These are phyloP conservation scores for Mionectes macconnelli DNA, from an alignment of 2,113 vertebrate species.

Conservation along the genomic window DNA sequence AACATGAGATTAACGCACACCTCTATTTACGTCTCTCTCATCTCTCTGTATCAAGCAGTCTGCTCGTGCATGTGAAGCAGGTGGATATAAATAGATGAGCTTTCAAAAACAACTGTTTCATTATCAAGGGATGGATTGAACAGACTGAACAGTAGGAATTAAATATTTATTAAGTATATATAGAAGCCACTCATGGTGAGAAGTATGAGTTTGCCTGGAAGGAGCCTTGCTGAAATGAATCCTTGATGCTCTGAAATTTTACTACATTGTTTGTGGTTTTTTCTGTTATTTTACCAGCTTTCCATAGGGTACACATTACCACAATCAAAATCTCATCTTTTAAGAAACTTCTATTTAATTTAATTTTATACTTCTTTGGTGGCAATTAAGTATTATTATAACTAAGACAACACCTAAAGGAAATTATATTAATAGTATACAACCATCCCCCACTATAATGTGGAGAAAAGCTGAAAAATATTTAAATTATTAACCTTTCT, in stretches of 20 bases:
- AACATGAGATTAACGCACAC: background rate
- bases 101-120: constrained; percentile 49
- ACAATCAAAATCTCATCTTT: background rate
- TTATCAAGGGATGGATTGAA: constrained; percentile 21
- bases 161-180: constrained; percentile 40
- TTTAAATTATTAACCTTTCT: background rate
- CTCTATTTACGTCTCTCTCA: constrained; percentile 27
- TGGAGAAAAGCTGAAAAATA: background rate
- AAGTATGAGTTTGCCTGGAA: background rate
- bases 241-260: background rate
- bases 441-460: background rate
- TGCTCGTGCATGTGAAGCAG: background rate
- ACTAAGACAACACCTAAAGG: background rate
- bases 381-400: background rate
- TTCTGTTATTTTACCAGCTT: background rate
- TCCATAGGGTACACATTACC: background rate
- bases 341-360: background rate
- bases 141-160: background rate
- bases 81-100: constrained; percentile 42
- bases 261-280: background rate
- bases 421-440: background rate
- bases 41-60: background rate
- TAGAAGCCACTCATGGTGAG: background rate
- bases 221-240: background rate
- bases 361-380: background rate